Evolutionary conservation across 2,797 vertebrate genomes (phyloP), one percentile per base, ranked within the genome.

Genomic region (Pipistrellus kuhlii): DNA sequence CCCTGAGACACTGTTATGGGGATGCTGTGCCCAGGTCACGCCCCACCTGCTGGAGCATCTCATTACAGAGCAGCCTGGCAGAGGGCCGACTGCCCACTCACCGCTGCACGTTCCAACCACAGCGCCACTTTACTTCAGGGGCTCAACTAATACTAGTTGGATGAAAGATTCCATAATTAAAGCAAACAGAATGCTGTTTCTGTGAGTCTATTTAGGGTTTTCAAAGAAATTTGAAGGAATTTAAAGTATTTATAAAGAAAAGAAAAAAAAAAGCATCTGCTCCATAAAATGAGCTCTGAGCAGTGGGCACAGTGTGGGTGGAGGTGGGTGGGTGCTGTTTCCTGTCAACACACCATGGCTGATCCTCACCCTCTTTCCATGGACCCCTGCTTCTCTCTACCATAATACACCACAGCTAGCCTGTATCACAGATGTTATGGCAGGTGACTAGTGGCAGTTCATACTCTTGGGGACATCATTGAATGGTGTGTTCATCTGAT

Each of bases 161-260:
- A n/a, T 68, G 30, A 85, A 88, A 80, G 48, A 81, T 51, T 35
- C 21, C 53, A 81, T n/a, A 85, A 46, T 21, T 18, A 76, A 83
- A 81, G 44, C n/a, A 78, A 53, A 57, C 8, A 62, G 78, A 59
- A 44, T 69, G 46, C 55, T 86, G 8, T 71, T 64, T 72, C 64
- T 15, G 13, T 72, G 8, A 85, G 32, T 53, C 44, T 53, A 46
- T 21, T 66, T 30, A 15, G 41, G 2, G 20, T 62, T 93, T 53
- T 84, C 72, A 62, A 41, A 53, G 14, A 73, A 55, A 64, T 80
- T 46, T 57, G 25, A 85, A 93, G n/a, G 8, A 91, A 78, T 90
- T 88, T 64, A 38, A 80, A 20, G 46, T 35, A 13, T 72, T 72
- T 88, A 62, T 27, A 62, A 2, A 41, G 41, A 75, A 41, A 72